Base-by-base conservation (phyloP, 2,888 invertebrate genomes). In the Gibbula magus region DNA sequence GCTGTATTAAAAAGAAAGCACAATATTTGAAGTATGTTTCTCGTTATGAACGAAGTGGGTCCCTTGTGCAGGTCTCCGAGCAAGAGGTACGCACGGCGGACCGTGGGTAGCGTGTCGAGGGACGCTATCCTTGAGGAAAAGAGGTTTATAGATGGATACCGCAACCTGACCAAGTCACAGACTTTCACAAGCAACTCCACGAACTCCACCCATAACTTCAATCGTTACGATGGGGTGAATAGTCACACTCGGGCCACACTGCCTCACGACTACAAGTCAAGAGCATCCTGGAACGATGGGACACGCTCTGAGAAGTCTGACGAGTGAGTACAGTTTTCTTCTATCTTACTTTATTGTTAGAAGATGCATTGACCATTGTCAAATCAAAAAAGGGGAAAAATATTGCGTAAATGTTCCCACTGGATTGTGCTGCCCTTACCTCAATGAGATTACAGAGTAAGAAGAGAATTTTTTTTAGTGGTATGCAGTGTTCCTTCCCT, bases 61-160 rank as follows among this genome's bases (percentile, higher is more conserved):
- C 45, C 45, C 45, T 1, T 45, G 45, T 86, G 73, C 90, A 94
- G 97, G 92, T 96, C 96, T 74, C 96, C 96, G 35, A 96, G 96
- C 93, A 96, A 96, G 93, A 94, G 95, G 83, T 74, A 74, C 25
- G 91, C 93, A 20, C 90, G 93, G 25, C 91, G 93, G 81, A 93
- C 93, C 18, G 93, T 94, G 20, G 93, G 93, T 52, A 91, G 92
- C n/a, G 87, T 94, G 90, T 90, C 92, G 35, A 86, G 92, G 51
- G 89, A 91, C 81, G 90, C 90, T 80, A 91, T 91, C 85, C 87
- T 91, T 84, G 92, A 92, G 79, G 92, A 93, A 83, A 86, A 85
- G 79, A 88, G 89, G 77, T 88, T 88, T 78, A 89, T 90, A 66
- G 90, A 91, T 75, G 92, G 92, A 67, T 91, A 91, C 83, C 84